phyloP scores from a whole-genome alignment of 2,113 vertebrate species.

The Cyanistes caeruleus region DNA sequence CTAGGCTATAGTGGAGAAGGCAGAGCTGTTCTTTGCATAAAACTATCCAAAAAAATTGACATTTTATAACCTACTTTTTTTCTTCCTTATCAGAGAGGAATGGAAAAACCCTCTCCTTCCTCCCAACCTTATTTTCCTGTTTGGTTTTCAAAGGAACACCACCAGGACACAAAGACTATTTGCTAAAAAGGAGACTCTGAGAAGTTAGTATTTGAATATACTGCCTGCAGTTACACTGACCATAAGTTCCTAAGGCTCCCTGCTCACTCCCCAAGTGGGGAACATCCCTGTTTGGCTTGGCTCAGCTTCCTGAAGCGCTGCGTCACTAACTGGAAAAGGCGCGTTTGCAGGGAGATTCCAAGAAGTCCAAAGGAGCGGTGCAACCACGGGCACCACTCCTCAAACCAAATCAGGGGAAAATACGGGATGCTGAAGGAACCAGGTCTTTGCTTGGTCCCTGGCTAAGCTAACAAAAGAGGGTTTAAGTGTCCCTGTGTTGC shows the following conservation, averaged over 20 bases:
- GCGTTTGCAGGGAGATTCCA: neutral
- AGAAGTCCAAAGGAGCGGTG: neutral
- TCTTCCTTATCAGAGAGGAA: neutral
- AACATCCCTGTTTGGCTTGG: slow-evolving; percentile 51
- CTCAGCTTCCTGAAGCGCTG: neutral
- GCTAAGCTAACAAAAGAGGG: neutral
- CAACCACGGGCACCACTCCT: neutral
- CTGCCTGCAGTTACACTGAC: neutral
- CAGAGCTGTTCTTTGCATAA: neutral
- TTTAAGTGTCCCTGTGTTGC: neutral
- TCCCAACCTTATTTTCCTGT: neutral
- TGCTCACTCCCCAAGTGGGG: neutral
- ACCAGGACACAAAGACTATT: neutral
- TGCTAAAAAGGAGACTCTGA: neutral
- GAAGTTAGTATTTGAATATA: neutral
- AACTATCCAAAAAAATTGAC: neutral
- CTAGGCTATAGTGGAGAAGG: neutral
- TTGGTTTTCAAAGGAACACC: neutral
- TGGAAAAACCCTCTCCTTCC: neutral
- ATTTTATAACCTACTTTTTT: neutral
- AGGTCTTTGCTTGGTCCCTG: neutral
- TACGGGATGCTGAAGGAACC: neutral
- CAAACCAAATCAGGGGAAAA: neutral
- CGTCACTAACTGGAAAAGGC: slow-evolving; percentile 25
- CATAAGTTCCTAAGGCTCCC: neutral